Evolutionary conservation across 64 coral and sea anemone genomes (phyloP).

Genomic region (Cladopsammia gracilis): DNA sequence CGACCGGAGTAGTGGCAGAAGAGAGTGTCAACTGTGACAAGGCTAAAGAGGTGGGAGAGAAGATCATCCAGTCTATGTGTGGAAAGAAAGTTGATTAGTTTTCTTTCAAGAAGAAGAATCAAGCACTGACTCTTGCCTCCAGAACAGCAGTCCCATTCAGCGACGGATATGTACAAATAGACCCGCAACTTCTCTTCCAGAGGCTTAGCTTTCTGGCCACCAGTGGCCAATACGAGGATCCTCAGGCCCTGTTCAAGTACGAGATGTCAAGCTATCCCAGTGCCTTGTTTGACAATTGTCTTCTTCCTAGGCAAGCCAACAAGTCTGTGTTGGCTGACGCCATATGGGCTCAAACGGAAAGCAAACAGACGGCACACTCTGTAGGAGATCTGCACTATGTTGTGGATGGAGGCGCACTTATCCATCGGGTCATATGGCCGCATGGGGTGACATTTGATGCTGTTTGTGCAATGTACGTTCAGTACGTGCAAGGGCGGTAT

Average conservation of each 20-base stretch:
- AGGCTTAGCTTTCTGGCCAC: constrained; percentile 40
- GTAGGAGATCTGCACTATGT: too few relatives aligned
- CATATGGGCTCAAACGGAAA: too few relatives aligned
- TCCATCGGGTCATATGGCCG: too few relatives aligned
- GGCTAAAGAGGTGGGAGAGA: constrained; percentile 24
- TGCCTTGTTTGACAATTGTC: constrained; percentile 28
- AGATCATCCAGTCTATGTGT: constrained; percentile 2
- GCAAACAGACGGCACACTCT: too few relatives aligned
- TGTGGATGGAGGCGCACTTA: too few relatives aligned
- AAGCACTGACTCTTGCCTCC: too few relatives aligned
- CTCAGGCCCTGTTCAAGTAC: constrained; percentile 30
- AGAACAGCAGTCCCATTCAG: not conserved
- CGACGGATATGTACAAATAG: not conserved
- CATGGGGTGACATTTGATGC: too few relatives aligned
- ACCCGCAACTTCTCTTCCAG: constrained; percentile 33
- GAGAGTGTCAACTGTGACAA: constrained; percentile 25
- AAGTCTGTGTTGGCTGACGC: too few relatives aligned
- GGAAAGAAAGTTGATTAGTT: constrained; percentile 1
- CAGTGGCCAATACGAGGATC: constrained; percentile 37
- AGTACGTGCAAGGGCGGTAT: too few relatives aligned
- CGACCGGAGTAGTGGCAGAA: constrained; percentile 14
- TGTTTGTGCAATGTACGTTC: too few relatives aligned
- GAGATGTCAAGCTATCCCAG: constrained; percentile 56
- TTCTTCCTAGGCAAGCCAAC: constrained; percentile 34
- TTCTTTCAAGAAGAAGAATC: constrained; percentile 1